These are phyloP conservation scores for Eulemur macaco DNA, from an alignment of 2,113 vertebrate species.

Conservation along the genomic window DNA sequence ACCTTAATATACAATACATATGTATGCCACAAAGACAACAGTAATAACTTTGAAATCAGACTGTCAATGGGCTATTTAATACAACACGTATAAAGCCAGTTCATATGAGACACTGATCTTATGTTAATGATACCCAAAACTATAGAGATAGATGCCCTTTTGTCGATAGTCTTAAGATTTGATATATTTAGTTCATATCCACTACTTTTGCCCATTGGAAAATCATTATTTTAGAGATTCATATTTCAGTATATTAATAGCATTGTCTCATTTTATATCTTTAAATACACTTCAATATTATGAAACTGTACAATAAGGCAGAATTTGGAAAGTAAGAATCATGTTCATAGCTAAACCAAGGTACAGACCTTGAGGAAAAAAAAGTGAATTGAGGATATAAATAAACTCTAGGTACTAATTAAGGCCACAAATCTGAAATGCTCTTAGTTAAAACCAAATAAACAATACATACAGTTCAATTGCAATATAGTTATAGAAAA, in stretches of 20 bases:
- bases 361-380: neutral
- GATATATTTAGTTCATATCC: neutral
- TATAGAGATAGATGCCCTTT: neutral
- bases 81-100: neutral
- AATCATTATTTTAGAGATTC: neutral
- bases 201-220: neutral
- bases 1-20: neutral
- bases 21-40: neutral
- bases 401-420: neutral
- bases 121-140: neutral
- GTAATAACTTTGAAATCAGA: neutral
- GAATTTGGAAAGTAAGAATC: neutral
- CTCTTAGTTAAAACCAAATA: neutral
- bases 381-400: neutral
- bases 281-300: neutral
- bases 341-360: neutral
- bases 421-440: neutral
- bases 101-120: neutral
- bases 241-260: neutral
- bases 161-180: neutral
- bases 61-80: neutral
- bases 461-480: neutral
- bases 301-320: neutral
- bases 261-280: neutral
- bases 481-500: neutral